Base-by-base conservation (phyloP, 2,113 vertebrate genomes). In the Osmerus eperlanus region DNA sequence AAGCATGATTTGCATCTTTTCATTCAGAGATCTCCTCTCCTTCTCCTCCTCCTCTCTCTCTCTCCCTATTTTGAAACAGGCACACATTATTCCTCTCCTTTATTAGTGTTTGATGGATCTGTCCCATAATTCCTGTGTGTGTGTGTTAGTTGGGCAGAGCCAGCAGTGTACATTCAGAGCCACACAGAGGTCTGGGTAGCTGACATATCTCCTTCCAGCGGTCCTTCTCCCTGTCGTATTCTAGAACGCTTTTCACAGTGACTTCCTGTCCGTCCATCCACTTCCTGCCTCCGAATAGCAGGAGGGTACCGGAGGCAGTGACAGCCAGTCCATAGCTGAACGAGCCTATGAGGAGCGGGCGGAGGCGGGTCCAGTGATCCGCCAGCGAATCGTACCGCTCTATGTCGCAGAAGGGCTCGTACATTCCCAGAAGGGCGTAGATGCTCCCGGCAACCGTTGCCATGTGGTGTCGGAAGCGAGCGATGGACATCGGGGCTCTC, bases 341-440 rank as follows among this genome's bases (percentile, higher is more conserved):
- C 1, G 95, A 91, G 61, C 96, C 96, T 0, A 91, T 92, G 53
- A 90, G 81, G 23, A 96, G 85, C 0, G 96, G 96, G 21, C 89
- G 87, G 18, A 99, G 85, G 36, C 94, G 93, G 1, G 93, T 97
- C 97, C 97, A 99, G 59, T 93, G 92, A 78, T 97, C 92, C 0
- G 85, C 74, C 12, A 41, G 69, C 0, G 94, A 87, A 54, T 97
- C 91, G 0, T 97, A 98, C 65, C 89, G 89, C 82, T 99, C 97
- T 1, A 99, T 97, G 72, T 99, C 96, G 4, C 95, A 96, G 86
- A 96, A 99, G 2, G 94, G 94, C 81, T 98, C 97, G 1, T 95
- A 96, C 80, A 94, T 90, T 12, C 97, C 97, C 82, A 98, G 75
- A 78, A 99, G 94, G n/a, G 94, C 94, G 68, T 95, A 99, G 83